A percentile compares a stretch with the other conserved stretches of the same genome.
Conservation (phyloP, 2,113 vertebrate genomes). For the Notiomystis cincta region DNA sequence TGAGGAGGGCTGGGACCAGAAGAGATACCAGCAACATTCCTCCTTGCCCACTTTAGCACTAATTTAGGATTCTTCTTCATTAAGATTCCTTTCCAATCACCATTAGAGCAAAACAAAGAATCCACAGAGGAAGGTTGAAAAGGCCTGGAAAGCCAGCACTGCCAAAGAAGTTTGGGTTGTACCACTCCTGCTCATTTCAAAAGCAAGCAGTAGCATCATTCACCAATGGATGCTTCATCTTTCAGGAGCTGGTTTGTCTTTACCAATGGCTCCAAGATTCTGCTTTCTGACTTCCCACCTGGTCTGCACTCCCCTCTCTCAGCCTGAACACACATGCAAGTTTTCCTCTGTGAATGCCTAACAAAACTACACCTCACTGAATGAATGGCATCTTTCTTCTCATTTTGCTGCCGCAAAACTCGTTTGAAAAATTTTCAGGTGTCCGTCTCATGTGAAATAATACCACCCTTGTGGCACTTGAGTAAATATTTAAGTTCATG, state of each 20-base stretch:
- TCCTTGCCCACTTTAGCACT: not conserved
- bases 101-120: not conserved
- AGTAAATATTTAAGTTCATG: not conserved
- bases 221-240: not conserved
- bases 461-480: fast-evolving
- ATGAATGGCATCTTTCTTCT: not conserved
- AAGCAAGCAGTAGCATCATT: not conserved
- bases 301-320: not conserved
- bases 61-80: not conserved
- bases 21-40: not conserved
- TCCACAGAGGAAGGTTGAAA: not conserved
- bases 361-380: not conserved
- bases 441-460: not conserved
- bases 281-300: not conserved
- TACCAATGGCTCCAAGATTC: not conserved
- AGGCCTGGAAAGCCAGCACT: not conserved
- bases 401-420: not conserved
- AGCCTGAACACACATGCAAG: fast-evolving
- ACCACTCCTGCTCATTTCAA: not conserved
- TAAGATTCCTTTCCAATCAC: not conserved
- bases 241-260: not conserved
- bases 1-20: not conserved
- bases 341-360: not conserved
- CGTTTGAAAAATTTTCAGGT: not conserved
- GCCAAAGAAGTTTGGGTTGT: not conserved